Evolutionary conservation across 2,797 vertebrate genomes (phyloP).

Genomic region (Odontamblyopus rebecca): DNA sequence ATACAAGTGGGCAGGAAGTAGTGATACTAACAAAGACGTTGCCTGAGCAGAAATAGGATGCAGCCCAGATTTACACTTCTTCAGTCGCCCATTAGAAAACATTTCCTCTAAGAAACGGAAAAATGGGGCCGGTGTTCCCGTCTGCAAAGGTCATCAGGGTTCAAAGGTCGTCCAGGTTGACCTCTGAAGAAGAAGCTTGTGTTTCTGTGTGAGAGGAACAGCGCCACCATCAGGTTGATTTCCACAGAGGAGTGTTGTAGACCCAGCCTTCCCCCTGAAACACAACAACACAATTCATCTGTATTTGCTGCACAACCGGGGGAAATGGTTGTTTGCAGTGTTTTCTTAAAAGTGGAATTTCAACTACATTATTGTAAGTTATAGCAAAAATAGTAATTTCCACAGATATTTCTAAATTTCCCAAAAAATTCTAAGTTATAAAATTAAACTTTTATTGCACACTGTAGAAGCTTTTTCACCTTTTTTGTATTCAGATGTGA

Average conservation of each 20-base stretch:
- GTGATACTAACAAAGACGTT: too few species aligned
- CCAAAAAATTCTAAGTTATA: too few species aligned
- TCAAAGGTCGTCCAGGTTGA: neutral
- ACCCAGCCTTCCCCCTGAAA: constrained; percentile 89
- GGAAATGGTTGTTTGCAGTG: too few species aligned
- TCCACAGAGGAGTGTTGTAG: constrained; percentile 88
- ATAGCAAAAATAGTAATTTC: too few species aligned
- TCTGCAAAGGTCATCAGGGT: constrained; percentile 17
- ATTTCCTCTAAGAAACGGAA: constrained; percentile 1
- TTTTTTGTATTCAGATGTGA: too few species aligned
- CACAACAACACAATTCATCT: neutral
- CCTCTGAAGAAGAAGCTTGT: constrained; percentile 22
- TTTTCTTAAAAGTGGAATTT: too few species aligned
- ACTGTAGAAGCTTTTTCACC: neutral
- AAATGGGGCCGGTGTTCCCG: neutral
- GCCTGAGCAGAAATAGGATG: too few species aligned
- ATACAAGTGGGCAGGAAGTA: too few species aligned
- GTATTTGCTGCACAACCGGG: too few species aligned
- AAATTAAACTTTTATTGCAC: neutral
- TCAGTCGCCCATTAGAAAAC: neutral
- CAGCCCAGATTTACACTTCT: neutral
- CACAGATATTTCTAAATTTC: too few species aligned
- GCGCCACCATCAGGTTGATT: constrained; percentile 77
- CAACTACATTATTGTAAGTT: too few species aligned
- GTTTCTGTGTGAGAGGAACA: constrained; percentile 27